Base-by-base conservation (phyloP, 2,888 invertebrate genomes). In the Temnothorax ravouxi region DNA sequence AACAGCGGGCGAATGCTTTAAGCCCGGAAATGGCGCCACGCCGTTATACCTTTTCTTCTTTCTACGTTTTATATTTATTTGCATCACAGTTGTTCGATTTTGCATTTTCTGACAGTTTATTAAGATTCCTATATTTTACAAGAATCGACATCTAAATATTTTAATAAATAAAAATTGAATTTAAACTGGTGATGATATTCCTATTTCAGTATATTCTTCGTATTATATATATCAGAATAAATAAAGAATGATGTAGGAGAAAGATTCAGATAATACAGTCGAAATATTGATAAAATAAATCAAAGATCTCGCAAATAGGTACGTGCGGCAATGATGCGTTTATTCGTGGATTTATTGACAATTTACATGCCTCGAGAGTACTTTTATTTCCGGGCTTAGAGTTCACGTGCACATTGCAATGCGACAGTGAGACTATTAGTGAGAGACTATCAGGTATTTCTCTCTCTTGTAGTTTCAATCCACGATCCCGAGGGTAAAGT, bases 291-390 rank as follows among this genome's bases (percentile, higher is more conserved):
- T n/a, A 25, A 59, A 72, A 44, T 61, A 47, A 44, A 47, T 61
- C 29, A 29, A 29, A 59, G 29, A 47, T 34, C 44, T 44, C 9
- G 25, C 25, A 54, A 71, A 38, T 15, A 8, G 8, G 0, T 6
- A 29, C 18, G 9, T 13, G 15, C 25, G 6, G 3, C 15, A 11
- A 34, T 29, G 34, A 61, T n/a, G 3, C n/a, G n/a, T 34, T 2
- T 61, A 47, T 61, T 34, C 11, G 8, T n/a, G n/a, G 54, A 34
- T 75, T 75, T 75, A 44, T 47, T 61, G n/a, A 29, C 29, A 9
- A 47, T 75, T 59, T 34, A 34, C 50, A 47, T 9, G 41, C 15
- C 15, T 25, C 38, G 25, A 21, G 47, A 54, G n/a, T 13, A 54
- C 5, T 29, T 66, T 44, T 29, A 77, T 66, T 66, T 66, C 77